Conservation (phyloP, 2,113 vertebrate species). For the Callithrix jacchus region DNA sequence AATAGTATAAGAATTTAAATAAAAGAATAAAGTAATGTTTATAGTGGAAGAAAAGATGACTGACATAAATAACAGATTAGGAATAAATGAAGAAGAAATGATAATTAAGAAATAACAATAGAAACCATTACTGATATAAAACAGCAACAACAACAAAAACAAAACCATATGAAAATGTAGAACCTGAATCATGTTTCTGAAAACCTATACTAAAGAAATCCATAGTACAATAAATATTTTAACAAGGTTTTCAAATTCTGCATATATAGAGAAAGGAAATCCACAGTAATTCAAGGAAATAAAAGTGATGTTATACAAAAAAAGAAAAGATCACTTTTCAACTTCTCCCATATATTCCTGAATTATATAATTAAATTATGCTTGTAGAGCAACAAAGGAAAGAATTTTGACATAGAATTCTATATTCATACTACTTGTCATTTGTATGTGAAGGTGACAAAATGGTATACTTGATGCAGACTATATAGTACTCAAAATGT, state of each 20-base stretch:
- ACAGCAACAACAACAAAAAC: background rate
- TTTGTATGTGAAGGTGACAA: background rate
- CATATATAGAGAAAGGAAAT: background rate
- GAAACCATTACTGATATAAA: background rate
- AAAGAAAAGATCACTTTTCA: background rate
- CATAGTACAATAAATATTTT: background rate
- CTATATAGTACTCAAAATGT: background rate
- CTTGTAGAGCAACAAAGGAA: background rate
- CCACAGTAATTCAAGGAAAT: background rate
- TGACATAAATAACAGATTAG: background rate
- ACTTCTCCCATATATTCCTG: background rate
- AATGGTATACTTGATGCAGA: background rate
- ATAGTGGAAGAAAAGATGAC: background rate
- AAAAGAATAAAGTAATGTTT: background rate
- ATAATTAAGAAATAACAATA: conserved; percentile 7
- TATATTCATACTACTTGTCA: background rate
- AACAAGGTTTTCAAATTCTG: background rate
- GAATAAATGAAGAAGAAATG: background rate
- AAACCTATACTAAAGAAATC: background rate
- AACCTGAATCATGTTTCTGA: background rate
- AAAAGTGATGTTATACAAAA: background rate
- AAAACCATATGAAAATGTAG: background rate
- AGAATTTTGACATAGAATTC: background rate
- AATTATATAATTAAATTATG: background rate
- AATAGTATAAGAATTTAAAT: background rate